Evolutionary conservation across 2,888 invertebrate species (phyloP), one percentile per base, ranked within the genome.

Genomic region (Lasius fuliginosus): DNA sequence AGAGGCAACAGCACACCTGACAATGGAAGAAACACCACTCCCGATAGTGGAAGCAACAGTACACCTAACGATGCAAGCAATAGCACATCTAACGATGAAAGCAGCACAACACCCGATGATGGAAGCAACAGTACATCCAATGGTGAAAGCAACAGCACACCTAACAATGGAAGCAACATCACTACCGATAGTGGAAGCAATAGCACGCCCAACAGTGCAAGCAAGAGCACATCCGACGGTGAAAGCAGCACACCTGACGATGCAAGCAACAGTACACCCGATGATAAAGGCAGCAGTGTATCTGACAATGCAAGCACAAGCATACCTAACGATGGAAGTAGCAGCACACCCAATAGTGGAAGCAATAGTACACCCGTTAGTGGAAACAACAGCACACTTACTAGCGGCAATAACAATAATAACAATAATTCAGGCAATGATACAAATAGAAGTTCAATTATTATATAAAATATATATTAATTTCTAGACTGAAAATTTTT

Each of bases 401-500:
- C 60, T 60, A 53, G 53, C 42, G 9, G 12, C 53, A 65, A 74
- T 69, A 42, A 27, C 23, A 6, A 75, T 27, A 73, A 64, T 42
- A 46, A 30, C 18, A 42, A 74, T 27, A 64, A 18, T 58, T 36
- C 33, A 46, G 15, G 33, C 46, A n/a, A 2, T 49, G 33, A 75
- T 23, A 1, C 62, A n/a, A 11, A 56, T 62, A 75, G 15, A n/a
- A 64, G 0, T 1, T 56, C 36, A 71, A 49, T 3, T n/a, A 33
- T 42, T 56, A 42, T 1, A 36, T 30, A 53, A n/a, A 3, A 42
- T 40, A 53, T 40, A 58, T 58, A 23, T 33, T 40, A 30, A 49
- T 76, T 36, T 49, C 6, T 69, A 11, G 8, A 79, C n/a, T 40
- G 1, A 58, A 79, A 79, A 79, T 46, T 76, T 33, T 46, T n/a